Evolutionary conservation across 2,113 vertebrate genomes (phyloP).

Genomic region (Ariopsis seemanni): DNA sequence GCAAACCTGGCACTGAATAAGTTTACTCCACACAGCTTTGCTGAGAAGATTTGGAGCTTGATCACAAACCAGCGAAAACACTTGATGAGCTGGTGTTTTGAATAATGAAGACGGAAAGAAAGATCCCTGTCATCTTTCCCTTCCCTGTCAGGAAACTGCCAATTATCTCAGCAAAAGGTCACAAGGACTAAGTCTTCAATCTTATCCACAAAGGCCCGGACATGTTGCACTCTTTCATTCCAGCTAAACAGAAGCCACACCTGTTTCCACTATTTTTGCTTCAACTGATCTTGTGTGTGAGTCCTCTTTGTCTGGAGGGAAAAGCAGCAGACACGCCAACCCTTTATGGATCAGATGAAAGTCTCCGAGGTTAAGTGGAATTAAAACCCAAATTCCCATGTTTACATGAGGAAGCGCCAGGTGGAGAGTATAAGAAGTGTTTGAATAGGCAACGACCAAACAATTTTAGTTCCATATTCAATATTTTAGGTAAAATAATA

Average conservation of each 20-base stretch:
- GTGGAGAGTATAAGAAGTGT: not conserved
- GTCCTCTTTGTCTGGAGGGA: not conserved
- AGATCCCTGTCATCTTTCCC: not conserved
- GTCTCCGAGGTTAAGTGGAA: not conserved
- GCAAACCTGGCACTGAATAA: not conserved
- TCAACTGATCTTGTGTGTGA: not conserved
- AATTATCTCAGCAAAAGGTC: conserved; percentile 5
- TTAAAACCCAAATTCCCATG: not conserved
- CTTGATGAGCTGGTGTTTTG: not conserved
- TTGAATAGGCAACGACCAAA: not conserved
- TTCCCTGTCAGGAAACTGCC: not conserved
- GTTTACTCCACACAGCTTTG: not conserved
- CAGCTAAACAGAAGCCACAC: not conserved
- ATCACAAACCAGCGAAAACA: not conserved
- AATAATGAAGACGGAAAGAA: not conserved
- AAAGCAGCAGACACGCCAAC: not conserved
- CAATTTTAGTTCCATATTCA: not conserved
- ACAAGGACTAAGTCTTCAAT: not conserved
- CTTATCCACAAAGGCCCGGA: not conserved
- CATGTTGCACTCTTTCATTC: not conserved
- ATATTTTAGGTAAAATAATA: not conserved
- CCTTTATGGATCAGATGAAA: not conserved
- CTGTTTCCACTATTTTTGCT: not conserved
- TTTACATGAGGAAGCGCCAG: not conserved
- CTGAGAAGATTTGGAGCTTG: not conserved